A percentile compares a stretch with the other conserved stretches of the same genome.
phyloP scores from a whole-genome alignment of 2,113 vertebrate genomes.

The Copsychus sechellarum region DNA sequence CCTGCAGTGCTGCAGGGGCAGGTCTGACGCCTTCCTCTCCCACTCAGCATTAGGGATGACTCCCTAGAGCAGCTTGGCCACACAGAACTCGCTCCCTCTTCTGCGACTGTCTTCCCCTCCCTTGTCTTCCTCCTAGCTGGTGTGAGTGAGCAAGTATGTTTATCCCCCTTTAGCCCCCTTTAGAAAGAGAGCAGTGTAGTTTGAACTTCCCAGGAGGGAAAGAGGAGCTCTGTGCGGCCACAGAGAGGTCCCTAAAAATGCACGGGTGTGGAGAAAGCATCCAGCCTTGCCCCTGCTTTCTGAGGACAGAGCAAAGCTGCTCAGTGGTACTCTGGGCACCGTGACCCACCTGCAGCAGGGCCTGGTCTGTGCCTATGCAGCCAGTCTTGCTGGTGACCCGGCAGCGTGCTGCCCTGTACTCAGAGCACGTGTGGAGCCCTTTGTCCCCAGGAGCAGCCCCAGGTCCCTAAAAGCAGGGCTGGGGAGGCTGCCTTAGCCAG shows the following conservation, averaged over 20 bases:
- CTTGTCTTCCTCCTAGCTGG: neutral
- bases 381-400: neutral
- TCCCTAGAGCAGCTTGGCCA: neutral
- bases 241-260: neutral
- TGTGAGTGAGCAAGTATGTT: neutral
- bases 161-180: neutral
- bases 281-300: neutral
- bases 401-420: neutral
- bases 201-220: neutral
- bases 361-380: no score
- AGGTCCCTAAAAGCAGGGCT: no score
- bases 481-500: no score
- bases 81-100: neutral
- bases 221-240: neutral
- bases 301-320: fast-evolving
- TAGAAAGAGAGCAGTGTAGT: neutral
- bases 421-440: no score
- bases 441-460: no score
- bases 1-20: neutral
- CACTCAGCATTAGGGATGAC: neutral
- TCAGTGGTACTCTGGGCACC: neutral
- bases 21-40: neutral
- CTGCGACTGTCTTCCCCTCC: neutral
- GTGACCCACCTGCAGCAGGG: neutral
- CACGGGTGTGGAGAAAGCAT: neutral